Evolutionary conservation across 2,113 vertebrate species (phyloP).

Genomic region (Phyllostomus discolor): DNA sequence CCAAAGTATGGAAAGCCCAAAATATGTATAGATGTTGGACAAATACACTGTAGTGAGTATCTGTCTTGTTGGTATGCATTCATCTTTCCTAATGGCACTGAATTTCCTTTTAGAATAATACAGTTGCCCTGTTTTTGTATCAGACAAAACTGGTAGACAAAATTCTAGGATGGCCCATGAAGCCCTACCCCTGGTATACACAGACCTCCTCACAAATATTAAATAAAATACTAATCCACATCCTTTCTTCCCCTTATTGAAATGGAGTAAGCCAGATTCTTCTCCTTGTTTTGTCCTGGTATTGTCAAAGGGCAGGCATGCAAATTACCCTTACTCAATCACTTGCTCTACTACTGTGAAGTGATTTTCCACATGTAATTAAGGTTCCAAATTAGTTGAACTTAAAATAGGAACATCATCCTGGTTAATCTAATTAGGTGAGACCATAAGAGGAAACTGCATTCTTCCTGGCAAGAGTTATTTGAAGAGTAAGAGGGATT

Average conservation of each 20-base stretch:
- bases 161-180: not conserved
- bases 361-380: constrained; percentile 1
- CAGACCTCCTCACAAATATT: not conserved
- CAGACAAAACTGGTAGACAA: not conserved
- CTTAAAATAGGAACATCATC: not conserved
- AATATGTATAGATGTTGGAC: not conserved
- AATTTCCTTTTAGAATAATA: not conserved
- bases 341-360: not conserved
- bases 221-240: not conserved
- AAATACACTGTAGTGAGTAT: not conserved
- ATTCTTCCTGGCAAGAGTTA: not conserved
- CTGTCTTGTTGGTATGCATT: not conserved
- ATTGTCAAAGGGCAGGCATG: not conserved
- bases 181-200: not conserved
- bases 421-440: not conserved
- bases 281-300: not conserved
- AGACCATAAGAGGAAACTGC: not conserved
- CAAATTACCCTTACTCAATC: constrained; percentile 2
- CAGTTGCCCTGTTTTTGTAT: not conserved
- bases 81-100: not conserved
- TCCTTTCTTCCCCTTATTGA: not conserved
- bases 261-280: not conserved
- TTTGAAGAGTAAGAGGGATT: not conserved
- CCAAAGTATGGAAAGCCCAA: not conserved
- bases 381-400: not conserved